Percentiles rank a stretch among this genome's conserved stretches.
Evolutionary conservation across 1,140 invertebrate genomes (phyloP).

Genomic region (Chelonus insularis): DNA sequence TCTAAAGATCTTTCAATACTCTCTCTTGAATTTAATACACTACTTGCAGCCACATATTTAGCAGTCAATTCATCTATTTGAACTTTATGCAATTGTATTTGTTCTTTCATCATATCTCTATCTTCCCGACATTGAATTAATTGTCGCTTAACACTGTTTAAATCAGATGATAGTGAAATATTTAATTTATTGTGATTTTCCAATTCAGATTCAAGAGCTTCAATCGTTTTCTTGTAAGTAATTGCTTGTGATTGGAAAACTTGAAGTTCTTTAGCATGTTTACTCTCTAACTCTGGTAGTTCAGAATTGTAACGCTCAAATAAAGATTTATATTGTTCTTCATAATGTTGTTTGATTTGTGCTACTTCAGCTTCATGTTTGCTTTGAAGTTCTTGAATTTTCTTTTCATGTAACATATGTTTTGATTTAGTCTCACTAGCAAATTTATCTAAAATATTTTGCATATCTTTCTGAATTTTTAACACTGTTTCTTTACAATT

Average conservation of each 20-base stretch:
- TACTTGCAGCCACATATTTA: conserved; percentile 47
- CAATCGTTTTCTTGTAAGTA: conserved; percentile 50
- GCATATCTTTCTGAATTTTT: conserved; percentile 49
- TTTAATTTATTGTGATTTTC: conserved; percentile 40
- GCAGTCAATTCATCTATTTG: conserved; percentile 52
- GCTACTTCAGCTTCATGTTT: not conserved
- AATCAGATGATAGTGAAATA: conserved; percentile 37
- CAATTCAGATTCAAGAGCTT: conserved; percentile 48
- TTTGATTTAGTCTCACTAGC: conserved; percentile 39
- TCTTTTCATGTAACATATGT: conserved; percentile 35
- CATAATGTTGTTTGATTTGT: conserved; percentile 40
- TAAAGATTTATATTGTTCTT: conserved; percentile 40
- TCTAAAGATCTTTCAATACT: conserved; percentile 53
- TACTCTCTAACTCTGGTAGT: conserved; percentile 42
- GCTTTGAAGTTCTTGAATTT: not conserved
- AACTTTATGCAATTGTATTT: conserved; percentile 47
- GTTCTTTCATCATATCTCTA: conserved; percentile 43
- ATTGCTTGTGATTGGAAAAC: conserved; percentile 48
- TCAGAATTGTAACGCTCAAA: conserved; percentile 42
- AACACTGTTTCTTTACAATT: conserved; percentile 31
- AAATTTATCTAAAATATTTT: conserved; percentile 46
- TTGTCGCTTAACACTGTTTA: conserved; percentile 35
- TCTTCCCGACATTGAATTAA: conserved; percentile 38
- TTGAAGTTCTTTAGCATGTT: conserved; percentile 51
- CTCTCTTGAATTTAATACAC: conserved; percentile 52